A percentile compares a stretch with the other conserved stretches of the same genome.
Evolutionary conservation across 1,140 invertebrate species (phyloP).

Genomic region (Brachionus paranguensis): DNA sequence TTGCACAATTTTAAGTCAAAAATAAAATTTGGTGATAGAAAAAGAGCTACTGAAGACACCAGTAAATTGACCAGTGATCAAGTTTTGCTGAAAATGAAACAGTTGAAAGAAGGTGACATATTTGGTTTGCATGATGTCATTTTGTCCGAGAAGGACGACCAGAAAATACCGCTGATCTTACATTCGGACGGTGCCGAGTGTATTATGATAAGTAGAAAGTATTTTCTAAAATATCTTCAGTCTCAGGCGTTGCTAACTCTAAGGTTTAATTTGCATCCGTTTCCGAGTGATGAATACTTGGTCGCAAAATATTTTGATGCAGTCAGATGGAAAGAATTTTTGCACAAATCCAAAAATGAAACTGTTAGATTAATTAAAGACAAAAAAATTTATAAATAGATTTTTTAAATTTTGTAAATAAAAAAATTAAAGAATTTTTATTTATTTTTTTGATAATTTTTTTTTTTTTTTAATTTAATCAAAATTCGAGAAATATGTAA

Average conservation of each 20-base stretch:
- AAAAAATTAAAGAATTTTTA: neutral
- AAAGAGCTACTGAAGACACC: neutral
- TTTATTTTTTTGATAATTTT: neutral
- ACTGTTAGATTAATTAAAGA: neutral
- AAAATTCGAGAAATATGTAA: too few relatives aligned
- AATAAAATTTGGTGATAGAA: neutral
- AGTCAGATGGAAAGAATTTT: neutral
- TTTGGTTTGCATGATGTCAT: constrained; percentile 30
- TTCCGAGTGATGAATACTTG: neutral
- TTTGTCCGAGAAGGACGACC: neutral
- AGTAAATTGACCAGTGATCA: neutral
- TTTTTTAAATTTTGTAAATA: neutral
- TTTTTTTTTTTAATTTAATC: neutral
- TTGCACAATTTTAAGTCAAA: neutral
- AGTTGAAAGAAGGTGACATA: constrained; percentile 2
- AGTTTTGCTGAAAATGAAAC: neutral
- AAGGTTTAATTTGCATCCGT: constrained; percentile 15
- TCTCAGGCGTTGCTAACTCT: neutral
- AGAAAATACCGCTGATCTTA: neutral
- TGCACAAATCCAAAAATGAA: neutral
- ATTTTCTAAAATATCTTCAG: constrained; percentile 6
- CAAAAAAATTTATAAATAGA: neutral
- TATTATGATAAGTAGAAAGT: constrained; percentile 22
- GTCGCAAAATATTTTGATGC: constrained; percentile 9
- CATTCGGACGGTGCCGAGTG: constrained; percentile 2